phyloP scores from a whole-genome alignment of 2,888 invertebrate species.

The Hydropsyche betteni region DNA sequence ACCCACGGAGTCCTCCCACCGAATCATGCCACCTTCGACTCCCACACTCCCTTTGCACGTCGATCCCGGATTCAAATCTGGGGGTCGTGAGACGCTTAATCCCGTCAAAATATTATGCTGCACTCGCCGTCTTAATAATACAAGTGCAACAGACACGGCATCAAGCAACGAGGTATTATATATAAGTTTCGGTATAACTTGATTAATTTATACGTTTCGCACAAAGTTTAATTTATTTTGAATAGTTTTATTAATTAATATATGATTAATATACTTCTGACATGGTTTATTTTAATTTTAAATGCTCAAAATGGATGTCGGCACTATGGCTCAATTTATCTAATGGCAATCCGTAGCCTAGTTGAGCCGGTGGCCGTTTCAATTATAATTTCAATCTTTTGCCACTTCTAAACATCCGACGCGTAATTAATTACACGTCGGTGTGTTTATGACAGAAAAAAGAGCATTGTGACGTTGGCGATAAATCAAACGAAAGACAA shows the following conservation, averaged over 20 bases:
- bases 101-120: constrained; percentile 47
- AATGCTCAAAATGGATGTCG: too few relatives aligned
- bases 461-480: constrained; percentile 12
- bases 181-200: too few relatives aligned
- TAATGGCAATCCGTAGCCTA: too few relatives aligned
- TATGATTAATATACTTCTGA: too few relatives aligned
- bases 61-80: constrained; percentile 43
- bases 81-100: constrained; percentile 41
- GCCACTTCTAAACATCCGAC: constrained; percentile 15
- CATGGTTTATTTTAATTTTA: too few relatives aligned
- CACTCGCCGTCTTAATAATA: constrained; percentile 20
- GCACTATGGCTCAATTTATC: too few relatives aligned
- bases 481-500: constrained; percentile 34
- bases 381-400: not conserved
- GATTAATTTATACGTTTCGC: too few relatives aligned
- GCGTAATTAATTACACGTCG: constrained; percentile 15
- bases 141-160: constrained; percentile 28
- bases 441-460: constrained; percentile 1
- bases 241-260: too few relatives aligned
- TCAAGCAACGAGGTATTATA: constrained; percentile 32
- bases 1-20: constrained; percentile 7
- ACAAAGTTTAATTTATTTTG: too few relatives aligned
- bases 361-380: too few relatives aligned
- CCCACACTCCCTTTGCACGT: too few relatives aligned
- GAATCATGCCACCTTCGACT: constrained; percentile 17